phyloP scores from a whole-genome alignment of 2,113 vertebrate species.

The Polypterus senegalus region DNA sequence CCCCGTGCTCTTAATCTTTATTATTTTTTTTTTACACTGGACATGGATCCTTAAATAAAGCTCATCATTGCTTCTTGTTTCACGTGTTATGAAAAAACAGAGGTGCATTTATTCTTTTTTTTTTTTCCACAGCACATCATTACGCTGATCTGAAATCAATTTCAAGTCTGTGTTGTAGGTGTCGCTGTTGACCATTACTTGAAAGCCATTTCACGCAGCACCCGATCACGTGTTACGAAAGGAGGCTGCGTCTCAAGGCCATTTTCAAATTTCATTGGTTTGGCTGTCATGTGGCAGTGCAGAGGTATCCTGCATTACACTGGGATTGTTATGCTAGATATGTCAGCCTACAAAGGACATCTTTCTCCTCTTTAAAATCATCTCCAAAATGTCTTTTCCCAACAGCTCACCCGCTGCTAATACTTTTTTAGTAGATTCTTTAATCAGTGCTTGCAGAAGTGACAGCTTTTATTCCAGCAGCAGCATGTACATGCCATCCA shows the following conservation, averaged over 20 bases:
- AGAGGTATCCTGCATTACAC: conserved; percentile 92
- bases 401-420: conserved; percentile 96
- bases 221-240: conserved; percentile 56
- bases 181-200: conserved; percentile 86
- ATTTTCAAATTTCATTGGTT: conserved; percentile 98
- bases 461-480: conserved; percentile 96
- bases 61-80: conserved; percentile 1
- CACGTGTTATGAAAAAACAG: conserved; percentile 4
- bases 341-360: conserved; percentile 98
- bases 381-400: conserved; percentile 98
- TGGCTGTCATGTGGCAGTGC: conserved; percentile 91
- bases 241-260: conserved; percentile 88
- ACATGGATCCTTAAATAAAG: too few species aligned
- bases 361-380: conserved; percentile 87
- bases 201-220: conserved; percentile 43
- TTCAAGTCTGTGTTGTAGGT: conserved; percentile 72
- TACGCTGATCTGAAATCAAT: conserved; percentile 30
- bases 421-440: conserved; percentile 96
- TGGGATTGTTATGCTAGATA: conserved; percentile 98
- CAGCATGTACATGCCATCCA: conserved; percentile 97
- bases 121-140: too few species aligned
- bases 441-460: conserved; percentile 95
- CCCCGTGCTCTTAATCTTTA: too few species aligned
- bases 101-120: background rate
- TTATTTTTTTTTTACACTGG: too few species aligned